Evolutionary conservation across 2,888 invertebrate genomes (phyloP).

Genomic region (Meghimatium bilineatum): DNA sequence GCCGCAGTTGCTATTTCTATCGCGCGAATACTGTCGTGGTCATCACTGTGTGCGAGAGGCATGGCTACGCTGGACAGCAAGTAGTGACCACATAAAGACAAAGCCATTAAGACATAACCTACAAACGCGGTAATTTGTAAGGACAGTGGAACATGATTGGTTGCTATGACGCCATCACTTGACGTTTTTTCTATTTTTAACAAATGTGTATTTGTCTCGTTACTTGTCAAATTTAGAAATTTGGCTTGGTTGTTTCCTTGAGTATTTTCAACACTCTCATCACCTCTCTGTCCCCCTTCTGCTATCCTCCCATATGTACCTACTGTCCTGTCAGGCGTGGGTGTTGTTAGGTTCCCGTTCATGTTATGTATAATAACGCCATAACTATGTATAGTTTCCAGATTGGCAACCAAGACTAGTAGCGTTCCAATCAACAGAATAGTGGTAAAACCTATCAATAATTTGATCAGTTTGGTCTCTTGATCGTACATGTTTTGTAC

Average conservation of each 20-base stretch:
- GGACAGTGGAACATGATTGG: neutral
- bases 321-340: too few relatives aligned
- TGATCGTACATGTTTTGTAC: neutral
- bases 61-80: neutral
- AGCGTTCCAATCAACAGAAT: neutral
- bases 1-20: constrained; percentile 1
- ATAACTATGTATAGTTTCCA: neutral
- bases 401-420: constrained; percentile 15
- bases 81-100: constrained; percentile 22
- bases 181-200: too few relatives aligned
- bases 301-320: too few relatives aligned
- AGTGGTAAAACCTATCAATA: neutral
- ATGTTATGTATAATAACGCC: neutral
- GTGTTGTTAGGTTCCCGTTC: neutral
- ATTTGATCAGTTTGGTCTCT: neutral
- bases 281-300: neutral
- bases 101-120: constrained; percentile 27
- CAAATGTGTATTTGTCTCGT: neutral
- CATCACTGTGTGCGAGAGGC: neutral
- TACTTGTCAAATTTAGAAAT: too few relatives aligned
- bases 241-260: neutral
- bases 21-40: neutral
- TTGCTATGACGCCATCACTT: neutral
- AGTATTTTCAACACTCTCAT: neutral
- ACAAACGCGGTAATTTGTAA: constrained; percentile 4